These are phyloP conservation scores for Caenorhabditis japonica DNA, from an alignment of 2,888 invertebrate species.

Conservation along the genomic window DNA sequence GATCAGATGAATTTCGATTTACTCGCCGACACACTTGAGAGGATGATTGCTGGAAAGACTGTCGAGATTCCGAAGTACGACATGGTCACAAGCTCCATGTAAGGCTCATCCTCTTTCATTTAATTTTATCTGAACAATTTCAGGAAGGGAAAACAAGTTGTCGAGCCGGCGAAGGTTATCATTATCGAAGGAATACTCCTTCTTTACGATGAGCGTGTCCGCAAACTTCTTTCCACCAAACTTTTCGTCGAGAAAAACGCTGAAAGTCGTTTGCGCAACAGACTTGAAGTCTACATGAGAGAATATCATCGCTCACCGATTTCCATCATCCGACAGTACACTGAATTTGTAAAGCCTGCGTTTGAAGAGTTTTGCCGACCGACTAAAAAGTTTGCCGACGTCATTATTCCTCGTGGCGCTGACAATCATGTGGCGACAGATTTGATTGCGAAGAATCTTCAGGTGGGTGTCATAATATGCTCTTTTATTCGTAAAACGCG, in stretches of 20 bases:
- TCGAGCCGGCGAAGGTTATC: conserved; percentile 63
- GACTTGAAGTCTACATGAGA: conserved; percentile 80
- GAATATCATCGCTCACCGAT: conserved; percentile 80
- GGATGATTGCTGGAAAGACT: conserved; percentile 88
- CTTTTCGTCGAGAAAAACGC: conserved; percentile 99
- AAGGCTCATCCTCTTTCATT: no score
- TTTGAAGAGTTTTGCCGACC: conserved; percentile 86
- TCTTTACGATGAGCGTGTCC: conserved; percentile 94
- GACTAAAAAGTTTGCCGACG: conserved; percentile 99
- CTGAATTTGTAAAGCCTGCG: conserved; percentile 94
- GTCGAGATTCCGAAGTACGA: conserved; percentile 94
- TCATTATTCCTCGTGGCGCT: conserved; percentile 97
- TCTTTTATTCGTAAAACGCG: no score
- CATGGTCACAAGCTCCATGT: conserved; percentile 91
- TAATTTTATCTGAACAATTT: no score
- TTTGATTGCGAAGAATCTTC: conserved; percentile 95
- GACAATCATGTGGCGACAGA: conserved; percentile 96
- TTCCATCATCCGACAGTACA: conserved; percentile 38
- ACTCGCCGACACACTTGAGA: conserved; percentile 86
- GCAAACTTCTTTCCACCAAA: conserved; percentile 97
- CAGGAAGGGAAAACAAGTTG: conserved; percentile 42
- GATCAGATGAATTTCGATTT: conserved; percentile 88
- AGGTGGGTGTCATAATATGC: conserved; percentile 81
- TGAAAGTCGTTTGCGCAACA: conserved; percentile 92
- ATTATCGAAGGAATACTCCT: conserved; percentile 95